A percentile compares a stretch with the other conserved stretches of the same genome.
Conservation (phyloP, 2,797 vertebrate genomes). For the Rousettus madagascariensis region DNA sequence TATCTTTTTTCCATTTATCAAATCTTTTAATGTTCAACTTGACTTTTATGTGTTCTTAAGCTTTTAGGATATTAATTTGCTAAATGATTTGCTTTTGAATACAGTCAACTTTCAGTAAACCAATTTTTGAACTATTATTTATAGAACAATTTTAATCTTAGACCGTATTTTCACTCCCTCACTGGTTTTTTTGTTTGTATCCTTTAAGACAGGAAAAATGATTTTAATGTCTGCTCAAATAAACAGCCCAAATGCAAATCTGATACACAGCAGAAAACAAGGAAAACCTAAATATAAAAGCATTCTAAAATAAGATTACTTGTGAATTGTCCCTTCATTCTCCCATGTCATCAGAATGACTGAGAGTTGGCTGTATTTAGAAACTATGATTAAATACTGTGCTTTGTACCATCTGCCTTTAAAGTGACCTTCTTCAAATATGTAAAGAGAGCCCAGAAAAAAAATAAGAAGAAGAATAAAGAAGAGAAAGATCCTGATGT, state of each 20-base stretch:
- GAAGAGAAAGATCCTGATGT: constrained; percentile 20
- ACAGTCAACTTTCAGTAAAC: constrained; percentile 57
- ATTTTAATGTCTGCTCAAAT: neutral
- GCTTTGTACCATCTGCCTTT: constrained; percentile 22
- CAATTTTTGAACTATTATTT: constrained; percentile 56
- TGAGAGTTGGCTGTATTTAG: constrained; percentile 66
- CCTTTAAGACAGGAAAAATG: neutral
- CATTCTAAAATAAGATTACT: neutral
- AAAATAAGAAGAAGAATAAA: neutral
- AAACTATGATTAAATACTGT: constrained; percentile 3
- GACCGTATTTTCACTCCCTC: neutral
- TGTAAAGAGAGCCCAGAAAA: constrained; percentile 43
- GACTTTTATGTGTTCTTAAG: constrained; percentile 30
- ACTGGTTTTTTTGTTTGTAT: neutral
- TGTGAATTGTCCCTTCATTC: neutral
- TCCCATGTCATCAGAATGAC: neutral
- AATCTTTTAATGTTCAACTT: constrained; percentile 16
- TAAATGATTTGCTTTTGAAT: constrained; percentile 57
- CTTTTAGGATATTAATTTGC: constrained; percentile 32
- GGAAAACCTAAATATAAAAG: neutral
- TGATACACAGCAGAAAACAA: neutral
- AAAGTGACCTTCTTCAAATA: constrained; percentile 35
- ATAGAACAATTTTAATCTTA: constrained; percentile 4
- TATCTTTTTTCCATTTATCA: neutral
- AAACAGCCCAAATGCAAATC: neutral